Percentiles rank a stretch among this genome's conserved stretches.
These are phyloP conservation scores for Danionella dracula DNA, from an alignment of 2,797 vertebrate genomes.

Conservation along the genomic window DNA sequence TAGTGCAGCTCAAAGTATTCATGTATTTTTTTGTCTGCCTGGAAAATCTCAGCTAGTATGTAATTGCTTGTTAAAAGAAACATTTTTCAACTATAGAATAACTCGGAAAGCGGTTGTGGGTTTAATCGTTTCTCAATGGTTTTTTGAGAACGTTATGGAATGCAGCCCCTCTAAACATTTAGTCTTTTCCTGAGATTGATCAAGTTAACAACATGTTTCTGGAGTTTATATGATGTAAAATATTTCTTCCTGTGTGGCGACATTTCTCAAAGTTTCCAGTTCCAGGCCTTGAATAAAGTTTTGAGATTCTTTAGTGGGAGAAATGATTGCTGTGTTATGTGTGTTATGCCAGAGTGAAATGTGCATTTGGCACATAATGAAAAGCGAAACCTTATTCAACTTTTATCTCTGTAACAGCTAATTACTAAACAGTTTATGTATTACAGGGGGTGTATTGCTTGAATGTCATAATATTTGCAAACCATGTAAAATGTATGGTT, in stretches of 20 bases:
- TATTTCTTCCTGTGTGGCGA: constrained; percentile 30
- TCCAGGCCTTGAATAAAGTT: constrained; percentile 34
- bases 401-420: constrained; percentile 36
- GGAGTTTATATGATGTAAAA: constrained; percentile 28
- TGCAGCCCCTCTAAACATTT: constrained; percentile 30
- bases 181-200: constrained; percentile 25
- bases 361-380: constrained; percentile 41
- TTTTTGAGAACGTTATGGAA: constrained; percentile 24
- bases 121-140: constrained; percentile 24
- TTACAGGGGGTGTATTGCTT: constrained; percentile 38
- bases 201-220: constrained; percentile 33
- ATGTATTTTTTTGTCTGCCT: constrained; percentile 9
- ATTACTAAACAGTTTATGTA: constrained; percentile 33
- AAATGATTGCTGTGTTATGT: constrained; percentile 39
- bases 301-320: constrained; percentile 28
- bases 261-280: constrained; percentile 41
- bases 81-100: constrained; percentile 15
- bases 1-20: neutral
- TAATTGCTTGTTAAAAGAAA: constrained; percentile 15
- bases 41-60: constrained; percentile 23
- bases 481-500: constrained; percentile 31
- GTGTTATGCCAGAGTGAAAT: constrained; percentile 15
- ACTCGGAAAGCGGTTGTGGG: constrained; percentile 12
- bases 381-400: constrained; percentile 45
- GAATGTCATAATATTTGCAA: constrained; percentile 51